phyloP scores from a whole-genome alignment of 2,888 invertebrate species.

The Iphiclides podalirius region DNA sequence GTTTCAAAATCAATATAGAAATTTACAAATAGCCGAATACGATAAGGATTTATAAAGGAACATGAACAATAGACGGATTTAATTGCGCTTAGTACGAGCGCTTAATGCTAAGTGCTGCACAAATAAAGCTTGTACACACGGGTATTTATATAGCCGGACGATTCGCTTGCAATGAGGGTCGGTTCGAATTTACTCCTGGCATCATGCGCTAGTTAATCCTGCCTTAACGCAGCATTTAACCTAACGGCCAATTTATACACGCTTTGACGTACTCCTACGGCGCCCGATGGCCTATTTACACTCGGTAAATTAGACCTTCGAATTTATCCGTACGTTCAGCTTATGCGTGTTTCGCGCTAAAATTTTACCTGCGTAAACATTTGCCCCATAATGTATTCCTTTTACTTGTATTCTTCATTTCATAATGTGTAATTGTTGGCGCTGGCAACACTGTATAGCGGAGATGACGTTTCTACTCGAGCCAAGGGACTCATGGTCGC shows the following conservation, averaged over 20 bases:
- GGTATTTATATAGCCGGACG: constrained; percentile 51
- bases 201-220: constrained; percentile 50
- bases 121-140: constrained; percentile 50
- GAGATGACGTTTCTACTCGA: not conserved
- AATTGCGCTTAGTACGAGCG: constrained; percentile 24
- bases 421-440: too few species aligned
- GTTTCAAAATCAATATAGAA: too few species aligned
- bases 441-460: too few species aligned
- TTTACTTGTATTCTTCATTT: too few species aligned
- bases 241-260: constrained; percentile 24
- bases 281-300: constrained; percentile 21
- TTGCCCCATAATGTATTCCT: too few species aligned
- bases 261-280: constrained; percentile 24
- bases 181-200: constrained; percentile 51
- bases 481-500: too few species aligned
- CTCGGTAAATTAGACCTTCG: constrained; percentile 15
- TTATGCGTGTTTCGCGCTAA: not conserved
- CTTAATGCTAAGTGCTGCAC: constrained; percentile 33
- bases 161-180: constrained; percentile 40
- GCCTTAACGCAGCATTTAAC: constrained; percentile 33
- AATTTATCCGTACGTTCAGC: constrained; percentile 18
- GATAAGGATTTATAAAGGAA: not conserved
- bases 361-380: not conserved
- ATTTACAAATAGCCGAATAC: too few species aligned
- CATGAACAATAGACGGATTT: constrained; percentile 11